phyloP scores from a whole-genome alignment of 2,888 invertebrate genomes.

The Agrotis segetum region DNA sequence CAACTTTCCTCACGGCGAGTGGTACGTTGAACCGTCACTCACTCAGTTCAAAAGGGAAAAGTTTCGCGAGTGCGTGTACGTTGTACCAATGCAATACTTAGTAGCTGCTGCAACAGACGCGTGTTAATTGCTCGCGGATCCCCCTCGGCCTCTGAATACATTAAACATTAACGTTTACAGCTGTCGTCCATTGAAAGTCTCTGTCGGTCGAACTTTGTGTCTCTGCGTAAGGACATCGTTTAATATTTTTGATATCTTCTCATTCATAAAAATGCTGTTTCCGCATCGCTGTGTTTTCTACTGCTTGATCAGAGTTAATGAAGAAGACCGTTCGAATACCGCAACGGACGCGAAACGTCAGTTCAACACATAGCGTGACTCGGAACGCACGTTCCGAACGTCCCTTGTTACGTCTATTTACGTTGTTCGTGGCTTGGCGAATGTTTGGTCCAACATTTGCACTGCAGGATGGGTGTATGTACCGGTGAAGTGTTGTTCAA shows the following conservation, averaged over 20 bases:
- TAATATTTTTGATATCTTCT: constrained; percentile 28
- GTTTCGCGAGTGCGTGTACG: constrained; percentile 67
- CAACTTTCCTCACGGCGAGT: constrained; percentile 80
- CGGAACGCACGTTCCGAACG: constrained; percentile 81
- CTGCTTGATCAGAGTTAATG: constrained; percentile 74
- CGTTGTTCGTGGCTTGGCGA: constrained; percentile 75
- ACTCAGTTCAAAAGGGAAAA: constrained; percentile 79
- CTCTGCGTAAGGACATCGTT: constrained; percentile 5
- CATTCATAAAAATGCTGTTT: constrained; percentile 48
- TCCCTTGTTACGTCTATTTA: constrained; percentile 77
- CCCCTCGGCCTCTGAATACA: constrained; percentile 22
- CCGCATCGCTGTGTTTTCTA: constrained; percentile 65
- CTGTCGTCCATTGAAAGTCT: constrained; percentile 18
- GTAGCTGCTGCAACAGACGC: constrained; percentile 33
- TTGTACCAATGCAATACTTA: constrained; percentile 57
- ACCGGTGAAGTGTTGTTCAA: constrained; percentile 81
- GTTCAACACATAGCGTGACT: constrained; percentile 80
- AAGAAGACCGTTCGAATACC: constrained; percentile 76
- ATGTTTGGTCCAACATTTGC: constrained; percentile 78
- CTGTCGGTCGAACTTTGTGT: neutral
- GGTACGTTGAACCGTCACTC: constrained; percentile 77
- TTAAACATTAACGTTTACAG: constrained; percentile 13
- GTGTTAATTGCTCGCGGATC: constrained; percentile 55
- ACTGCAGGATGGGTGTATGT: constrained; percentile 78
- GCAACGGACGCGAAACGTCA: constrained; percentile 75